phyloP scores from a whole-genome alignment of 2,888 invertebrate species.

The Eupithecia pulchellata region DNA sequence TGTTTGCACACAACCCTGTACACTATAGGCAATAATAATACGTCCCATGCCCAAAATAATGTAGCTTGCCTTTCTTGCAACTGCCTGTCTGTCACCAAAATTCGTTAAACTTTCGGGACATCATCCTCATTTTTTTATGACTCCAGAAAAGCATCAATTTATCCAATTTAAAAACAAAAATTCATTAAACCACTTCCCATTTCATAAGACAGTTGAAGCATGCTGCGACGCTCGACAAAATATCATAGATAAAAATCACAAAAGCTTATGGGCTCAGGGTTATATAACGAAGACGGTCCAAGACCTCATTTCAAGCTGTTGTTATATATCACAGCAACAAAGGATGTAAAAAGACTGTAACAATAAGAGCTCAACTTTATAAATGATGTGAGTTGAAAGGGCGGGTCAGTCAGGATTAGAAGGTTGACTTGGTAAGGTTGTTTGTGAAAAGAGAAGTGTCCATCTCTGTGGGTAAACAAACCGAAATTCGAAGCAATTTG shows the following conservation, averaged over 20 bases:
- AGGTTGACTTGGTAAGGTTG: constrained; percentile 30
- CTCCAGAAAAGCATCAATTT: too few relatives aligned
- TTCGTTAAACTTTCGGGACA: too few relatives aligned
- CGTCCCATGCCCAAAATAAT: too few relatives aligned
- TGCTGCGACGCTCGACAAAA: neutral
- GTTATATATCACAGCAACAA: constrained; percentile 40
- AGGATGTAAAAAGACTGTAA: constrained; percentile 46
- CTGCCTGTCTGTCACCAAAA: too few relatives aligned
- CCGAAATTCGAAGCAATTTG: neutral
- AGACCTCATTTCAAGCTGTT: constrained; percentile 14
- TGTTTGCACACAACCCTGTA: too few relatives aligned
- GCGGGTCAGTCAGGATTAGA: constrained; percentile 51
- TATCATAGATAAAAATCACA: neutral
- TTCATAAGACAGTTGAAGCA: neutral
- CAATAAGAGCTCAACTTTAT: constrained; percentile 49
- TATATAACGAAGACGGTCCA: neutral
- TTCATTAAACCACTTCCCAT: neutral
- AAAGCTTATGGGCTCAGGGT: neutral
- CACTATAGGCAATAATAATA: too few relatives aligned
- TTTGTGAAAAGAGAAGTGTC: neutral
- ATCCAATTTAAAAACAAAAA: too few relatives aligned
- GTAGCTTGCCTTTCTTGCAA: too few relatives aligned
- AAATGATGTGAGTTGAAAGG: constrained; percentile 50
- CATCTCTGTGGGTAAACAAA: neutral
- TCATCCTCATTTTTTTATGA: too few relatives aligned